Conservation (phyloP, 2,888 invertebrate genomes). For the Chouioia cunea region DNA sequence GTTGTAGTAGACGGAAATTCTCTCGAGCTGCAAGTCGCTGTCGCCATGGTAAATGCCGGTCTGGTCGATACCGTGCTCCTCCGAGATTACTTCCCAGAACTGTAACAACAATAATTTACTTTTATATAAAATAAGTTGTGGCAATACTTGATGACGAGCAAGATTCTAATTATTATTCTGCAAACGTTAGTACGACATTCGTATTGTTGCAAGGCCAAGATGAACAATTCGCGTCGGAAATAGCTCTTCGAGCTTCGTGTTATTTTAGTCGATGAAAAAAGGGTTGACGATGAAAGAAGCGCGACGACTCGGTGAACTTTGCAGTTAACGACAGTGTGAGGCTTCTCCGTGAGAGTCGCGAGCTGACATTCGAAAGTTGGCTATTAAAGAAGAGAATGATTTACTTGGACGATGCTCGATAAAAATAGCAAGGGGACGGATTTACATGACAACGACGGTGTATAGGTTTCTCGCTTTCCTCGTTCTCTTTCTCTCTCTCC, state of each 20-base stretch:
- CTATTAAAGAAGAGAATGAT: slow-evolving; percentile 41
- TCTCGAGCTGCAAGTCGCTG: slow-evolving; percentile 75
- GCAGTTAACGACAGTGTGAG: neutral
- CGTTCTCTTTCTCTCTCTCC: too few relatives aligned
- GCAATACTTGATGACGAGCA: too few relatives aligned
- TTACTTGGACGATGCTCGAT: slow-evolving; percentile 36
- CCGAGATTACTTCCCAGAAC: slow-evolving; percentile 97
- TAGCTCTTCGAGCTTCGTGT: too few relatives aligned
- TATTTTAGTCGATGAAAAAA: too few relatives aligned
- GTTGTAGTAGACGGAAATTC: slow-evolving; percentile 78
- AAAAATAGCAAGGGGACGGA: slow-evolving; percentile 38
- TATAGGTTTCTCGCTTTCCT: slow-evolving; percentile 20
- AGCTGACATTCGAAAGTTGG: slow-evolving; percentile 20
- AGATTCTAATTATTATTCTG: too few relatives aligned
- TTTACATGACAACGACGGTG: slow-evolving; percentile 22
- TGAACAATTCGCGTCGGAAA: too few relatives aligned
- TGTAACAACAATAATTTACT: slow-evolving; percentile 62
- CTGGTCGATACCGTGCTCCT: slow-evolving; percentile 83
- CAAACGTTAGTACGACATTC: too few relatives aligned
- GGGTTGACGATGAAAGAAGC: too few relatives aligned
- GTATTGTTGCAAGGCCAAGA: too few relatives aligned
- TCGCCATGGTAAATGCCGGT: slow-evolving; percentile 75
- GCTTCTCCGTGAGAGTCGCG: neutral
- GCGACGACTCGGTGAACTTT: too few relatives aligned
- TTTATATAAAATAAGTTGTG: too few relatives aligned